These are phyloP conservation scores for Ascaphus truei DNA, from an alignment of 2,113 vertebrate species.

Conservation along the genomic window DNA sequence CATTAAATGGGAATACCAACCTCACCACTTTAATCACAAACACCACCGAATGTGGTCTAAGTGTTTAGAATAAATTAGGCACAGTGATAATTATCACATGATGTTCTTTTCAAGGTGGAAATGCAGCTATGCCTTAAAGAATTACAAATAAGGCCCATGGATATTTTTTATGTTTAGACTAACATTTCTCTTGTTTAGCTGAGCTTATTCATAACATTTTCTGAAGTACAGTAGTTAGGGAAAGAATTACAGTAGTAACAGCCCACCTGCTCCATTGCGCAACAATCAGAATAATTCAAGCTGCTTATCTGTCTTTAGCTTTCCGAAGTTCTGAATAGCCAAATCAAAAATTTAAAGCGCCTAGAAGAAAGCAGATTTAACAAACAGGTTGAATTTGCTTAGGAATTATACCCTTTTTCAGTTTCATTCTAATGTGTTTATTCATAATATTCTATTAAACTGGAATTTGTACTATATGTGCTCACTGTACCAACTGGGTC, in stretches of 20 bases:
- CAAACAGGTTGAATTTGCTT: too few species aligned
- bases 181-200: constrained; percentile 1
- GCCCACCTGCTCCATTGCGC: constrained; percentile 5
- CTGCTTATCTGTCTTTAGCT: background rate
- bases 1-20: background rate
- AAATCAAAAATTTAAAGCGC: too few species aligned
- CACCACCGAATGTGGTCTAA: background rate
- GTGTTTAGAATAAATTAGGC: background rate
- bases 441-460: too few species aligned
- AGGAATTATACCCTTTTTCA: too few species aligned
- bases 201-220: background rate
- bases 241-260: constrained; percentile 3
- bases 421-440: too few species aligned
- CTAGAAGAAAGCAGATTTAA: too few species aligned
- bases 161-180: background rate
- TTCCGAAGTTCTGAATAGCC: background rate
- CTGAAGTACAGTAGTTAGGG: background rate
- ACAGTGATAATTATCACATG: background rate
- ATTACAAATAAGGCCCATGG: background rate
- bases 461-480: too few species aligned
- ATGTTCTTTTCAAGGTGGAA: too few species aligned
- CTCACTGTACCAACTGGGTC: too few species aligned
- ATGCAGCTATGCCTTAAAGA: background rate
- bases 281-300: background rate
- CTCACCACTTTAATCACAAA: background rate